A percentile compares a stretch with the other conserved stretches of the same genome.
These are phyloP conservation scores for Callyntrura sp. DNA, from an alignment of 2,888 invertebrate genomes.

Conservation along the genomic window DNA sequence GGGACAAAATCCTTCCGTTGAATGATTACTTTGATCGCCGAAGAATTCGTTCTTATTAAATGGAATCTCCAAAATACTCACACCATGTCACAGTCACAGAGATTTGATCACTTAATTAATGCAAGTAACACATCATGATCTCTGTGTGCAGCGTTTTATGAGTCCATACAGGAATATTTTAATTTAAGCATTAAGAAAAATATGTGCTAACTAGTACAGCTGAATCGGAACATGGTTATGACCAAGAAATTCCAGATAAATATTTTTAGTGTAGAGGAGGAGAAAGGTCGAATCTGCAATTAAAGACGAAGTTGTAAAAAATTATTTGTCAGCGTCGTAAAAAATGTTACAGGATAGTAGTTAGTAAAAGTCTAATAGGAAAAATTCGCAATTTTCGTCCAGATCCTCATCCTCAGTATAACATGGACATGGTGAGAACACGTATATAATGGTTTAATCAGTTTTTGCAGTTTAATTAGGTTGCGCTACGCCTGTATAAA, in stretches of 20 bases:
- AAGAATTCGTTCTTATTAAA: neutral
- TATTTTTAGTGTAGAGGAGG: conserved; percentile 14
- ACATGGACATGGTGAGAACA: too few relatives aligned
- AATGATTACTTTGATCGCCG: conserved; percentile 1
- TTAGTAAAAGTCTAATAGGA: neutral
- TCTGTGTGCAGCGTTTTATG: neutral
- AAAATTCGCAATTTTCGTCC: neutral
- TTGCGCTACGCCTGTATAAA: too few relatives aligned
- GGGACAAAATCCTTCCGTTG: conserved; percentile 4
- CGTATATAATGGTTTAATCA: too few relatives aligned
- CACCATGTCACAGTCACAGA: neutral
- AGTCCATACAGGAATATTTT: neutral
- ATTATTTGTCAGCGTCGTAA: neutral
- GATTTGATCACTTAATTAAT: conserved; percentile 37
- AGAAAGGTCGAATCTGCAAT: conserved; percentile 68
- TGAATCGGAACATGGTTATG: conserved; percentile 30
- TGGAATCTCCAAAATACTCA: neutral
- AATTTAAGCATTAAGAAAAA: neutral
- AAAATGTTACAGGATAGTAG: neutral
- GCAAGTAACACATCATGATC: neutral
- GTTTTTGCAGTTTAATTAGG: too few relatives aligned
- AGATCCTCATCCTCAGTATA: too few relatives aligned
- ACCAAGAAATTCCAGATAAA: conserved; percentile 65
- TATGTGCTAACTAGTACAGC: neutral
- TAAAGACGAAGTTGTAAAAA: neutral